phyloP scores from a whole-genome alignment of 64 coral and sea anemone species.

The Anthopleura sola region DNA sequence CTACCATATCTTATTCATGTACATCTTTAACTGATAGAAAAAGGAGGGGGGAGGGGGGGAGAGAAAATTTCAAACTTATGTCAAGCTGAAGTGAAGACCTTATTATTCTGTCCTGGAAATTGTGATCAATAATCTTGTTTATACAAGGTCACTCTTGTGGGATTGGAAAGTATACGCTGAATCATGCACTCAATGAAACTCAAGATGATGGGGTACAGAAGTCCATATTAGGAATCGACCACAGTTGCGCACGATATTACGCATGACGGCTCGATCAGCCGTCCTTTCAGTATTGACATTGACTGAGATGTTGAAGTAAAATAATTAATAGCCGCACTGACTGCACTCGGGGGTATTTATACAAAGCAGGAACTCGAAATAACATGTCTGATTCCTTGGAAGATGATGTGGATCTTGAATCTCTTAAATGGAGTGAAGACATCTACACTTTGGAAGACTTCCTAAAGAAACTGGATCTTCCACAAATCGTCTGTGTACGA shows the following conservation, averaged over 20 bases:
- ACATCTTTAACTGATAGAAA: too few relatives aligned
- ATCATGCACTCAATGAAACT: background rate
- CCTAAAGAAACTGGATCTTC: background rate
- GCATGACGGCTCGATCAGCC: background rate
- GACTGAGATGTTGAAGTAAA: background rate
- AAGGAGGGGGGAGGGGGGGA: too few relatives aligned
- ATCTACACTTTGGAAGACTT: conserved; percentile 2
- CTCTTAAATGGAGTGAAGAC: background rate
- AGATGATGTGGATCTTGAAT: background rate
- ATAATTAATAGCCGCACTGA: background rate
- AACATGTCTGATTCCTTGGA: background rate
- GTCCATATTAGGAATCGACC: background rate
- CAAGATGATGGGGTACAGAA: background rate
- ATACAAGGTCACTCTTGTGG: too few relatives aligned
- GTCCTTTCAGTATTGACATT: background rate
- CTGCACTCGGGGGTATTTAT: background rate
- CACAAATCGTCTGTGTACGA: conserved; percentile 17
- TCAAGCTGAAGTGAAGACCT: too few relatives aligned
- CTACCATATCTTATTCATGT: too few relatives aligned
- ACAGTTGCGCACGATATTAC: background rate
- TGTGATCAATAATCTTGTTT: too few relatives aligned
- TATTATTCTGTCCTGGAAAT: too few relatives aligned
- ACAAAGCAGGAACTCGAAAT: background rate
- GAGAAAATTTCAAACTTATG: too few relatives aligned
- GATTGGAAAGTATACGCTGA: background rate